phyloP scores from a whole-genome alignment of 2,888 invertebrate genomes.

The Lathronympha strigana region DNA sequence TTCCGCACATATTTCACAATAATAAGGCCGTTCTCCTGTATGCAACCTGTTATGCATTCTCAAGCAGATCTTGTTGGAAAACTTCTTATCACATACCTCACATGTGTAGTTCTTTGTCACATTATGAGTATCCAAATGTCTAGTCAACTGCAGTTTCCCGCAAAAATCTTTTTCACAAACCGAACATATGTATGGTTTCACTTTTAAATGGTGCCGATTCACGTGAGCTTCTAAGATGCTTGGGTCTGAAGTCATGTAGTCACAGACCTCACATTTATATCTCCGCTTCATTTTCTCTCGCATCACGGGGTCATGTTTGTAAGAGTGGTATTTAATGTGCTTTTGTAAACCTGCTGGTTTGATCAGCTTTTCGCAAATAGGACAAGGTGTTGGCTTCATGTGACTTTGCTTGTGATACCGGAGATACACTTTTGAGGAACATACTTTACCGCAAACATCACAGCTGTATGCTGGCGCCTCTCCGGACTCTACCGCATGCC shows the following conservation, averaged over 20 bases:
- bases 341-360: slow-evolving; percentile 52
- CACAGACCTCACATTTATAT: slow-evolving; percentile 49
- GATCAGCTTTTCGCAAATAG: slow-evolving; percentile 49
- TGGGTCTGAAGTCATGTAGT: slow-evolving; percentile 46
- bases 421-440: slow-evolving; percentile 49
- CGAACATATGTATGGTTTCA: slow-evolving; percentile 53
- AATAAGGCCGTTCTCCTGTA: slow-evolving; percentile 58
- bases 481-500: slow-evolving; percentile 45
- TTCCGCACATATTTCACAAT: slow-evolving; percentile 58
- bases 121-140: slow-evolving; percentile 39
- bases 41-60: slow-evolving; percentile 60
- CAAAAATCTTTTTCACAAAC: slow-evolving; percentile 55
- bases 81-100: slow-evolving; percentile 35
- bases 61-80: slow-evolving; percentile 44
- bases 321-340: slow-evolving; percentile 46
- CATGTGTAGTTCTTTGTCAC: slow-evolving; percentile 22
- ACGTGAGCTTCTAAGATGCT: slow-evolving; percentile 54
- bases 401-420: slow-evolving; percentile 54
- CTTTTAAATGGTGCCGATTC: slow-evolving; percentile 56
- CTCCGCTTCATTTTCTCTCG: slow-evolving; percentile 33
- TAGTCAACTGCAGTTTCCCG: slow-evolving; percentile 28
- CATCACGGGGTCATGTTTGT: slow-evolving; percentile 38
- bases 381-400: slow-evolving; percentile 51
- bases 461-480: slow-evolving; percentile 49
- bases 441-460: slow-evolving; percentile 56